Evolutionary conservation across 2,113 vertebrate genomes (phyloP), one percentile per base, ranked within the genome.

Genomic region (Aldabrachelys gigantea): DNA sequence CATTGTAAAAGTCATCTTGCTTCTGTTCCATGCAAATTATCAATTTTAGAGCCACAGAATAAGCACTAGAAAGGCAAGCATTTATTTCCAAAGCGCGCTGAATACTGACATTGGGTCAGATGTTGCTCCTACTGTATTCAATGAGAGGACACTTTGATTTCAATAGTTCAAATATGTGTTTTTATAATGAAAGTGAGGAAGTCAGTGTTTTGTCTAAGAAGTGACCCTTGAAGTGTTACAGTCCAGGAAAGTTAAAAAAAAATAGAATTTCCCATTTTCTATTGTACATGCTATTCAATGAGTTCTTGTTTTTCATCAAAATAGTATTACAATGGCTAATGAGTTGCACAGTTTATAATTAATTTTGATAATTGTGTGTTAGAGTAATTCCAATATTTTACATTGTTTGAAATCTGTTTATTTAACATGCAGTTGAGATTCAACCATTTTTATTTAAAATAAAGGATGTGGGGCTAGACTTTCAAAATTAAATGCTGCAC

Each of bases 281-380:
- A 76, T 76, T 12, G 80, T 85, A 8, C 21, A n/a, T 62, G 24
- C 44, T 82, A 10, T 87, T 52, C 41, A 53, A n/a, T 80, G 75
- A 76, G 17, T 85, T 65, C 25, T 38, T 75, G n/a, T 57, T 47
- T 94, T 82, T 93, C 79, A 84, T 75, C 54, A 24, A 88, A 62
- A 85, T 5, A 16, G 69, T 72, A 41, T 87, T 84, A 16, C 57
- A 85, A 49, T 25, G 10, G 29, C 69, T 38, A 47, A 50, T 29
- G 13, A 57, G 49, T 14, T 50, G 21, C 9, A 87, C 3, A 82
- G 29, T 62, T 79, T 76, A 16, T 65, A 47, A 80, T 76, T 21
- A 10, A 25, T 85, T 89, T 80, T 85, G 19, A n/a, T 8, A 88
- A 35, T 88, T 75, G 1, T n/a, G 21, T 57, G 10, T 88, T 65